Evolutionary conservation across 2,888 invertebrate genomes (phyloP).

Genomic region (Pheosia gnoma): DNA sequence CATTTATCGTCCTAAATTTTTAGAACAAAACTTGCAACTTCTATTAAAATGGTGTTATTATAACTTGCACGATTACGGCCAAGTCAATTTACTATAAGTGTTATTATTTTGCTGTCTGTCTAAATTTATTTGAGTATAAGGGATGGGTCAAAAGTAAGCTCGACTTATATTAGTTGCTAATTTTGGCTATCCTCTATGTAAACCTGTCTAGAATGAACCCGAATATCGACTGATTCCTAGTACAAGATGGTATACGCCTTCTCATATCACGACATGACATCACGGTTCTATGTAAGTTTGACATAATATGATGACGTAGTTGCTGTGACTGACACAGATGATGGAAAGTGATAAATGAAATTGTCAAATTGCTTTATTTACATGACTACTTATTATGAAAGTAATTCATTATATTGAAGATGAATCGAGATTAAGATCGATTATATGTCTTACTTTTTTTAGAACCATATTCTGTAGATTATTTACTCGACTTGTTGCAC

Average conservation of each 20-base stretch:
- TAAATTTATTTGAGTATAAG: too few relatives aligned
- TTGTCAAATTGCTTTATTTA: conserved; percentile 6
- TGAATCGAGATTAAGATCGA: too few relatives aligned
- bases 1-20: background rate
- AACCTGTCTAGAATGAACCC: background rate
- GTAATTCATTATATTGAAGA: too few relatives aligned
- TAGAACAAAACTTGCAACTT: background rate
- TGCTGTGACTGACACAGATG: background rate
- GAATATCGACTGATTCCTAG: conserved; percentile 39
- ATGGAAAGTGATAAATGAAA: conserved; percentile 18
- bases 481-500: too few relatives aligned
- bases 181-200: background rate
- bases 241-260: conserved; percentile 48
- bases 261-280: conserved; percentile 45
- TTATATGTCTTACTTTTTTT: too few relatives aligned
- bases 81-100: too few relatives aligned
- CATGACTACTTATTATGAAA: too few relatives aligned
- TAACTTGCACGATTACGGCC: too few relatives aligned
- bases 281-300: conserved; percentile 22
- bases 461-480: too few relatives aligned
- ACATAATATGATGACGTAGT: conserved; percentile 1
- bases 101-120: too few relatives aligned
- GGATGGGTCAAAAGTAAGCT: too few relatives aligned
- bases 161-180: background rate
- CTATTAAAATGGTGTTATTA: too few relatives aligned